Base-by-base conservation (phyloP, 1,140 invertebrate species). In the Cydia strobilella region DNA sequence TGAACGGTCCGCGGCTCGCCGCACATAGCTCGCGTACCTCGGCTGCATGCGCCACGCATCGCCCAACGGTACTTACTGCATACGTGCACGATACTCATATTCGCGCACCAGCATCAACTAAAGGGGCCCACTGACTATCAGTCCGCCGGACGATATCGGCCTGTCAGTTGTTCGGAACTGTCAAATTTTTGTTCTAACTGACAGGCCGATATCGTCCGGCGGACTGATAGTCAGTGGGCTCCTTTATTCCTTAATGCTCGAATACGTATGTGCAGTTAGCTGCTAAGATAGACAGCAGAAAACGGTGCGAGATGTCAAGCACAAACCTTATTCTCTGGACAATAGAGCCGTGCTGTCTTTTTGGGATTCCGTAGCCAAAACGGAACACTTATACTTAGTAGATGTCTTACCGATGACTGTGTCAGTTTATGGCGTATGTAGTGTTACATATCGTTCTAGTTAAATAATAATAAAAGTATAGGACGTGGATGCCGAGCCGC, bases 1-100 rank as follows among this genome's bases (percentile, higher is more conserved):
- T 39, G 65, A 69, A 69, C 71, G 78, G 80, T 81, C 76, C 80
- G 81, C 75, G 81, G 83, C 78, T 74, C 65, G 77, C 82, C 80
- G 79, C 80, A 81, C 81, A 79, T 86, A 76, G 78, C 80, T 74
- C 76, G 80, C 77, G 77, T 75, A 76, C 79, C 80, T 78, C 77
- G 77, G 76, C 79, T 79, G 80, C 84, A 85, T 85, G 84, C 80
- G 71, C 76, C 5, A 6, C 39, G 15, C 31, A 72, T 42, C 31
- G 31, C 39, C 71, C 13, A 72, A 72, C 42, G 39, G 71, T 51
- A 72, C 20, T 72, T 72, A 72, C 71, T 72, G 39, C 71, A 72
- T 72, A 18, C 20, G 42, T 13, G 71, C 39, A 45, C 39, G 71
- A 72, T 48, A 72, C 71, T 72, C n/a, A 69, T 35, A 35, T 35